Evolutionary conservation across 2,797 vertebrate genomes (phyloP), one percentile per base, ranked within the genome.

Genomic region (Sebastes nivosus): DNA sequence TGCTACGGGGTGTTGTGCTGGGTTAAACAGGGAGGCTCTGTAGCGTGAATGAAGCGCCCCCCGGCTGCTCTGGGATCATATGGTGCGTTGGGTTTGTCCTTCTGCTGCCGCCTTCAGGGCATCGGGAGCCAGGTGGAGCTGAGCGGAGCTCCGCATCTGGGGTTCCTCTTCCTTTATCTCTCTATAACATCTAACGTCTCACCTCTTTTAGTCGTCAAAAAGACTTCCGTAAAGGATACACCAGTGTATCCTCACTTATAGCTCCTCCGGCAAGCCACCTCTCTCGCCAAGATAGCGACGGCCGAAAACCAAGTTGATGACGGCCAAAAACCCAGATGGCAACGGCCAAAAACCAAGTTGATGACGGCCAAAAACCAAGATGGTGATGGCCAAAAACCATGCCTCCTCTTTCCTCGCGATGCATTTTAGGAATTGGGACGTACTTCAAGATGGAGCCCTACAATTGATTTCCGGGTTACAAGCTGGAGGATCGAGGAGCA

Each of bases 41-140:
- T 81, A 86, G 90, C 89, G 66, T 90, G 80, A 90, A 89, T 80
- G 89, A 89, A 88, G 78, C 18, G 24, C 61, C 89, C 77, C 65
- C 78, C 2, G 78, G 87, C 86, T 67, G 72, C 82, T 86, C 57
- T 0, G 38, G 80, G 87, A 66, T 91, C 91, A 90, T 73, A 91
- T 90, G 91, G 91, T 83, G 79, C 16, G 34, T 84, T 87, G 67
- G 75, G 38, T 90, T 90, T n/a, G 72, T 81, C 83, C 85, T 76
- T 87, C 83, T 90, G 91, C 84, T 81, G 81, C 73, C 3, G 71
- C 88, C 88, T 87, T 58, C 67, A 50, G 88, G 89, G 86, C 80
- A 58, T 7, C 27, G 59, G 38, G 72, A 88, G 75, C 70, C 76
- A 85, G 87, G 87, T 86, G 87, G 85, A 89, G 79, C 66, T 63